A percentile compares a stretch with the other conserved stretches of the same genome.
Conservation (phyloP, 1,140 invertebrate species). For the Ceratitis capitata region DNA sequence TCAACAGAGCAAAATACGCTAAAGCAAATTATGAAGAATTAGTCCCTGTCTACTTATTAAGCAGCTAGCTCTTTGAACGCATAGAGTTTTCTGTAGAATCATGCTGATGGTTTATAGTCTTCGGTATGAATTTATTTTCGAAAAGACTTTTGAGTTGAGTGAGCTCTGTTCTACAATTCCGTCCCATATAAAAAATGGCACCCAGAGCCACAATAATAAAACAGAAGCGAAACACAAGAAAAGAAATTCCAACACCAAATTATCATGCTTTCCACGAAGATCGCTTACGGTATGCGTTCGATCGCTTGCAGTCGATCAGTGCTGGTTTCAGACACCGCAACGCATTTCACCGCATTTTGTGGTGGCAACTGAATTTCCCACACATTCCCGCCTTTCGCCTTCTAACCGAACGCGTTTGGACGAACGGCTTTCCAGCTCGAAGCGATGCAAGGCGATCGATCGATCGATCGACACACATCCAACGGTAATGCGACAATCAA, state of each 20-base stretch:
- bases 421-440: not conserved
- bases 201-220: too few species aligned
- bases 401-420: not conserved
- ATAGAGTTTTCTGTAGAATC: too few species aligned
- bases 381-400: not conserved
- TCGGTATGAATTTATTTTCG: too few species aligned
- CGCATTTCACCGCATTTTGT: constrained; percentile 28
- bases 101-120: too few species aligned
- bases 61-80: too few species aligned
- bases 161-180: too few species aligned
- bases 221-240: not conserved
- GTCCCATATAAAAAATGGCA: too few species aligned
- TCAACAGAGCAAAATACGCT: too few species aligned
- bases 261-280: constrained; percentile 32
- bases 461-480: not conserved
- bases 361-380: constrained; percentile 32
- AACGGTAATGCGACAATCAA: not conserved
- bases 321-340: not conserved
- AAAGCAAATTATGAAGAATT: too few species aligned
- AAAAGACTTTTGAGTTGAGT: too few species aligned
- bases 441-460: not conserved
- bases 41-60: too few species aligned
- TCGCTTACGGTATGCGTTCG: not conserved
- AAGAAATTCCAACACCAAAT: constrained; percentile 7
- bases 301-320: not conserved